Percentiles rank a stretch among this genome's conserved stretches.
Evolutionary conservation across 1,140 invertebrate genomes (phyloP).

Genomic region (Drosophila kurseongensis): DNA sequence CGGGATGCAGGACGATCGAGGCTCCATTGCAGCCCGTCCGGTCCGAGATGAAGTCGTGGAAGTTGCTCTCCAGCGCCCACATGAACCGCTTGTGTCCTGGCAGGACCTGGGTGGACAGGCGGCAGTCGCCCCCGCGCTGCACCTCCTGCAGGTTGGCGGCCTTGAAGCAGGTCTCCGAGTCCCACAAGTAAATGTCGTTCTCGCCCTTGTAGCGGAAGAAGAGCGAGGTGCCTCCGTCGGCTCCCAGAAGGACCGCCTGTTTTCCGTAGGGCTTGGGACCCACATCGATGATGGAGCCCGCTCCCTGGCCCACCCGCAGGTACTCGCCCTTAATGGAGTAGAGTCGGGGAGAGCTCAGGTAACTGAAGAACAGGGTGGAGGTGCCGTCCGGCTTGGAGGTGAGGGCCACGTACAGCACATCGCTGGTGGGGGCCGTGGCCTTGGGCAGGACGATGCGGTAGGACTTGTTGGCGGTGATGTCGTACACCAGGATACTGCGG

Average conservation of each 20-base stretch:
- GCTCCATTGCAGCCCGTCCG: slow-evolving; percentile 86
- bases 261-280: slow-evolving; percentile 85
- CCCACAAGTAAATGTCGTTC: slow-evolving; percentile 87
- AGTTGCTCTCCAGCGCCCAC: slow-evolving; percentile 88
- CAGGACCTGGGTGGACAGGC: slow-evolving; percentile 87
- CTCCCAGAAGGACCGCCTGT: slow-evolving; percentile 87
- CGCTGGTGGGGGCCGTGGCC: slow-evolving; percentile 85
- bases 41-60: slow-evolving; percentile 87
- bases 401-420: slow-evolving; percentile 87
- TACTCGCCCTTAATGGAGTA: slow-evolving; percentile 86
- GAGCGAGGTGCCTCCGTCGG: slow-evolving; percentile 86
- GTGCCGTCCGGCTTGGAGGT: slow-evolving; percentile 85
- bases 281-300: slow-evolving; percentile 86
- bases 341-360: slow-evolving; percentile 86
- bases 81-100: slow-evolving; percentile 86
- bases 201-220: slow-evolving; percentile 88
- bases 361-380: slow-evolving; percentile 87
- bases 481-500: slow-evolving; percentile 87
- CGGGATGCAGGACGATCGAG: slow-evolving; percentile 86
- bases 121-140: slow-evolving; percentile 86
- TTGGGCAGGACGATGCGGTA: slow-evolving; percentile 86
- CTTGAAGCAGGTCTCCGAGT: slow-evolving; percentile 86
- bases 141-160: slow-evolving; percentile 86
- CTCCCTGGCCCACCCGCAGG: slow-evolving; percentile 85
- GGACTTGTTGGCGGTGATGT: slow-evolving; percentile 85